A percentile compares a stretch with the other conserved stretches of the same genome.
These are phyloP conservation scores for Corella eumyota DNA, from an alignment of 23 tunicate species.

Conservation along the genomic window DNA sequence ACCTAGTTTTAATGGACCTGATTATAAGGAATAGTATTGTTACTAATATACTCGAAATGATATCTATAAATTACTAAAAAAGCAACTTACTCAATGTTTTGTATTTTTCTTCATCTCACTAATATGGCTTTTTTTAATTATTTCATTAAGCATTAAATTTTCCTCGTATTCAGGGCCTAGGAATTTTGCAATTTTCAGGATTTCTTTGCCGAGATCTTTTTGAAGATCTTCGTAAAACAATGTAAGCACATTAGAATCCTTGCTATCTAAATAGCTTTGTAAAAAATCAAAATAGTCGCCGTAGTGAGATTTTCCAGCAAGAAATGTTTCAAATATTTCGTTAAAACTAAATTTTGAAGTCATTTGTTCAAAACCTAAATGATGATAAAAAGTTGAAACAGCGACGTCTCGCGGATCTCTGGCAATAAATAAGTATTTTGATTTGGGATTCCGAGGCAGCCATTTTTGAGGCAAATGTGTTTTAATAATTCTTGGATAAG, in stretches of 20 bases:
- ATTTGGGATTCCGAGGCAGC: slow-evolving; percentile 16
- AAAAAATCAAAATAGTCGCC: slow-evolving; percentile 23
- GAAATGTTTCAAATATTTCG: slow-evolving; percentile 9
- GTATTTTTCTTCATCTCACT: slow-evolving; percentile 6
- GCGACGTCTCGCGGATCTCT: slow-evolving; percentile 59
- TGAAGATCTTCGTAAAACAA: slow-evolving; percentile 42
- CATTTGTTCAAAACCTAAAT: slow-evolving; percentile 11
- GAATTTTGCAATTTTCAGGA: slow-evolving; percentile 38
- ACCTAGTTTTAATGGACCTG: too few species aligned
- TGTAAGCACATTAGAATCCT: slow-evolving; percentile 22
- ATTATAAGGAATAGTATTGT: too few species aligned
- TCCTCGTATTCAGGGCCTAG: slow-evolving; percentile 29
- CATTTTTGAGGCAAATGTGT: slow-evolving; percentile 21
- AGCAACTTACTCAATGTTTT: slow-evolving; percentile 14
- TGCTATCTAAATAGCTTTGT: slow-evolving; percentile 16
- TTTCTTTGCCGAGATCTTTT: slow-evolving; percentile 6
- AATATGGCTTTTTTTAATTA: slow-evolving; percentile 21
- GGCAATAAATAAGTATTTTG: slow-evolving; percentile 41
- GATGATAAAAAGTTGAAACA: slow-evolving; percentile 31
- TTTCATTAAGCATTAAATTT: slow-evolving; percentile 3
- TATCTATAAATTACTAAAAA: too few species aligned
- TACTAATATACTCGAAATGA: too few species aligned
- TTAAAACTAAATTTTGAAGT: slow-evolving; percentile 2
- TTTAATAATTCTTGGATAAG: slow-evolving; percentile 36
- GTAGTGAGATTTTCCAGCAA: slow-evolving; percentile 9